Base-by-base conservation (phyloP, 2,888 invertebrate genomes). In the Eucera pruinosa region DNA sequence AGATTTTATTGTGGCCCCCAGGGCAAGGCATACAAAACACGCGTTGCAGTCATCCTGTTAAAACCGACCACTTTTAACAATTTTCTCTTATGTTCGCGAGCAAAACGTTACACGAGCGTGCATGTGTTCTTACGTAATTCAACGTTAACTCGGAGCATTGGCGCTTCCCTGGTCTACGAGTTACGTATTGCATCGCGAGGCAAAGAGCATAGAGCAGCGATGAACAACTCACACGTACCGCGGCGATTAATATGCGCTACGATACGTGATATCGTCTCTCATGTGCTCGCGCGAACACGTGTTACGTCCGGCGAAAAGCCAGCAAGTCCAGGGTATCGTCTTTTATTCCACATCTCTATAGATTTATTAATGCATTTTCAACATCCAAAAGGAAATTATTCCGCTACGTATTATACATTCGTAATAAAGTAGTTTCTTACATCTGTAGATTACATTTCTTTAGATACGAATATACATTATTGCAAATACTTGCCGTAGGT, bases 221-320 rank as follows among this genome's bases (percentile, higher is more conserved):
- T 80, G 81, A 88, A 86, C 81, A 80, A 85, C 87, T 86, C 78
- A 81, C 86, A 85, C 84, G 84, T 86, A 86, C 85, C 81, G 36
- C 71, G 74, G 66, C 82, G 85, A 87, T 88, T 85, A 88, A 88
- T 87, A 87, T 81, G 83, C 84, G 66, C 73, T 55, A 23, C 77
- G 71, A 67, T 81, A 81, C 84, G 81, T 75, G 86, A 72, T 86
- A 84, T 75, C 81, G 70, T 55, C 55, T 47, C 61, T 70, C 61
- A 62, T 72, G 65, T 47, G 60, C 41, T 27, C 48, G 57, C 76
- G 67, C 70, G 25, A 70, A 81, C 83, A 81, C 81, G 77, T 82
- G 81, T 73, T 60, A 33, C 48, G 30, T n/a, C 27, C 20, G 39
- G 57, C 55, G 72, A 69, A 67, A 70, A 58, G 15, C 65, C 39